Conservation (phyloP, 2,888 invertebrate genomes). For the Doris montereyensis region DNA sequence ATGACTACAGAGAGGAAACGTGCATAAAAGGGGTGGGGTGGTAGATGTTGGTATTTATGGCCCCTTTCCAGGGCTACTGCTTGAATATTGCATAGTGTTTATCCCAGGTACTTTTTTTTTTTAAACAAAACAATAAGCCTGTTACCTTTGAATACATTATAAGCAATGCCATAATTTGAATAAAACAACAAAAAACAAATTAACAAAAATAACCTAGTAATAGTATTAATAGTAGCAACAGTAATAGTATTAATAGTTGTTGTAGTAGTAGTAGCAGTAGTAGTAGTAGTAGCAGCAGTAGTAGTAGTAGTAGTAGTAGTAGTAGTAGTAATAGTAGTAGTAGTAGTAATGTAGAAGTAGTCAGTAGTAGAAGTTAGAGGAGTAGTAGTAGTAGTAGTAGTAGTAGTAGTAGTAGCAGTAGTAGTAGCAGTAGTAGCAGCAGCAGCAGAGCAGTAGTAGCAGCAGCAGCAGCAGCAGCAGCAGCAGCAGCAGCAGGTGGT, state of each 20-base stretch:
- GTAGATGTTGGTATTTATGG: too few species aligned
- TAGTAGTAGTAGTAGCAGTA: slow-evolving; percentile 1
- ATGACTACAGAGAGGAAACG: slow-evolving; percentile 32
- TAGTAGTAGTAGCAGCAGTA: slow-evolving; percentile 33
- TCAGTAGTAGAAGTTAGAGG: slow-evolving; percentile 8
- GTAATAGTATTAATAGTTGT: slow-evolving; percentile 36
- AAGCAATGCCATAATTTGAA: too few species aligned
- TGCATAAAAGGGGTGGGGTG: too few species aligned
- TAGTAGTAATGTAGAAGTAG: slow-evolving; percentile 24
- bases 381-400: slow-evolving; percentile 15
- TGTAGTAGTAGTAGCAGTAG: slow-evolving; percentile 35
- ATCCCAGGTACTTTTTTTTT: too few species aligned
- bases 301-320: slow-evolving; percentile 34
- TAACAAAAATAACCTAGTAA: too few species aligned
- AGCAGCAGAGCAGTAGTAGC: not conserved
- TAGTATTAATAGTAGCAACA: slow-evolving; percentile 33
- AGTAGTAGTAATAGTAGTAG: slow-evolving; percentile 13
- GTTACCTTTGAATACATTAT: too few species aligned
- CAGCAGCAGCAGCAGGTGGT: too few species aligned
- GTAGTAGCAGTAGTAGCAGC: not conserved
- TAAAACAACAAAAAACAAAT: too few species aligned
- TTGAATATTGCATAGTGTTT: too few species aligned
- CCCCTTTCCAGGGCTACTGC: too few species aligned
- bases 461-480: slow-evolving; percentile 7
- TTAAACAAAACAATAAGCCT: too few species aligned